Conservation (phyloP, 2,888 invertebrate species). For the Gandaritis pyraliata region DNA sequence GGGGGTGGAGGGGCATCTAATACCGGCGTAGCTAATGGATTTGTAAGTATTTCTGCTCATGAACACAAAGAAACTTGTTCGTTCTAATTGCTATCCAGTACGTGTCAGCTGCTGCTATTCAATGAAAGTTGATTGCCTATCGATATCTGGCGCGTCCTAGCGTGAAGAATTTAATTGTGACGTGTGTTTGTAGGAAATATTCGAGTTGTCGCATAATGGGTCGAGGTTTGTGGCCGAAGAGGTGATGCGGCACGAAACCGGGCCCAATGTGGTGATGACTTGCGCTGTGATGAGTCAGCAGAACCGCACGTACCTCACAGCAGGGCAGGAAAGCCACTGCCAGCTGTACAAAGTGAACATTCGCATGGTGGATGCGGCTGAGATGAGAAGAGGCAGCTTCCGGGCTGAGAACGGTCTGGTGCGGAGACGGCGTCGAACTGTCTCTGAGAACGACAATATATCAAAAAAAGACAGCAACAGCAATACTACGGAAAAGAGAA, state of each 20-base stretch:
- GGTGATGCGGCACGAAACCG: slow-evolving; percentile 95
- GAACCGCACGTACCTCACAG: slow-evolving; percentile 91
- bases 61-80: slow-evolving; percentile 21
- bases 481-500: slow-evolving; percentile 82
- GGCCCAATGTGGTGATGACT: slow-evolving; percentile 96
- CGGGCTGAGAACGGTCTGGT: slow-evolving; percentile 79
- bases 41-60: slow-evolving; percentile 87
- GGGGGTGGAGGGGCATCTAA: slow-evolving; percentile 99
- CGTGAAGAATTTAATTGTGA: slow-evolving; percentile 29
- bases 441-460: slow-evolving; percentile 82
- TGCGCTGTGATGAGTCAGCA: slow-evolving; percentile 90
- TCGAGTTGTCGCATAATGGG: slow-evolving; percentile 94
- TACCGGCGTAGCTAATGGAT: slow-evolving; percentile 98
- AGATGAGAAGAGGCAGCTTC: slow-evolving; percentile 83
- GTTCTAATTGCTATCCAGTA: slow-evolving; percentile 31
- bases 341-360: slow-evolving; percentile 91
- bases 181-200: slow-evolving; percentile 90
- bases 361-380: slow-evolving; percentile 82
- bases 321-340: slow-evolving; percentile 96
- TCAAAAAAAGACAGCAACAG: slow-evolving; percentile 74
- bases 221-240: slow-evolving; percentile 93
- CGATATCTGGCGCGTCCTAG: slow-evolving; percentile 27
- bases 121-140: slow-evolving; percentile 34
- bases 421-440: slow-evolving; percentile 76
- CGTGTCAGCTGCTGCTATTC: slow-evolving; percentile 60